Percentiles rank a stretch among this genome's conserved stretches.
Evolutionary conservation across 2,113 vertebrate genomes (phyloP).

Genomic region (Sciurus niger): DNA sequence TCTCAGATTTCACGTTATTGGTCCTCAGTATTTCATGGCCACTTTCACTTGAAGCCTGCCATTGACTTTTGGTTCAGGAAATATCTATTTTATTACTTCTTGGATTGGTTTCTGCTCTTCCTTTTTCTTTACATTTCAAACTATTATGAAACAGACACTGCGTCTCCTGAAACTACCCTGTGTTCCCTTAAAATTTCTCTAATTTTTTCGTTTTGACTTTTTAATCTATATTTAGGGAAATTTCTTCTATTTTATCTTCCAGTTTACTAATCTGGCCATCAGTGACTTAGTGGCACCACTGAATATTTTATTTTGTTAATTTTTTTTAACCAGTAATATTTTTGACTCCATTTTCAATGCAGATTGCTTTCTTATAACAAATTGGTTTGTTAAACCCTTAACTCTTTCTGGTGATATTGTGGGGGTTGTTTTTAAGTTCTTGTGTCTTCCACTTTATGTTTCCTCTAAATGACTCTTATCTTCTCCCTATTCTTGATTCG

Average conservation of each 20-base stretch:
- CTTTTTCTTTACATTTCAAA: not conserved
- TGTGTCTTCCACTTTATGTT: not conserved
- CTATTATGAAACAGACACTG: not conserved
- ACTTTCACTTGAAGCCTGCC: not conserved
- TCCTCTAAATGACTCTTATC: not conserved
- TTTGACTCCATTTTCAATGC: not conserved
- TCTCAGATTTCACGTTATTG: not conserved
- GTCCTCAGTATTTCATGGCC: not conserved
- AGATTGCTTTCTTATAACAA: not conserved
- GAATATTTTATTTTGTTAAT: not conserved
- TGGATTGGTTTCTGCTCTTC: not conserved
- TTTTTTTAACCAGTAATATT: not conserved
- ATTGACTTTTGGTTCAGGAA: not conserved
- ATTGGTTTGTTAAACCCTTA: not conserved
- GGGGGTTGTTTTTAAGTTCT: not conserved
- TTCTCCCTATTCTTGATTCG: not conserved
- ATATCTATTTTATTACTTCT: not conserved
- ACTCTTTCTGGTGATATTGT: not conserved
- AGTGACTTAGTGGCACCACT: not conserved
- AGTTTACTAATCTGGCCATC: not conserved
- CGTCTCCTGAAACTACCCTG: not conserved
- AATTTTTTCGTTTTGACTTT: not conserved
- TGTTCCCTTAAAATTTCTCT: not conserved
- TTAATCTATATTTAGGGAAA: not conserved
- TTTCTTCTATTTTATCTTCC: not conserved